Base-by-base conservation (phyloP, 2,888 invertebrate species). In the Halictus ligatus region DNA sequence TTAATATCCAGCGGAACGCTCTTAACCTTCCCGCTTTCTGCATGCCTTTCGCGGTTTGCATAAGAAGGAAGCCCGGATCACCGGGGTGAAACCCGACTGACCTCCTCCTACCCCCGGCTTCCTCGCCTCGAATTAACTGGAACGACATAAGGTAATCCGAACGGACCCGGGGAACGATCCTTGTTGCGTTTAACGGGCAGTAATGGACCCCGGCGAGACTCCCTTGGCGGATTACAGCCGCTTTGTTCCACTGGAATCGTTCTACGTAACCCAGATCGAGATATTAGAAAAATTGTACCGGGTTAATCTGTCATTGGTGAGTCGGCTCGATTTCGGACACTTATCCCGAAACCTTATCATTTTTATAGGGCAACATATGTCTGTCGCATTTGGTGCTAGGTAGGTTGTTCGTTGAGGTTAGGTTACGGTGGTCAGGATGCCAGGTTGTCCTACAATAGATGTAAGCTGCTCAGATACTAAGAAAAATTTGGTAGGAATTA, bases 1-100 rank as follows among this genome's bases (percentile, higher is more conserved):
- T 89, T 89, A 89, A 90, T 90, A 89, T 90, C 87, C 88, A 86
- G 88, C 81, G 85, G 78, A 13, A 58, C 21, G 71, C 46, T 71
- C 54, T 74, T 50, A 71, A 6, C 29, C 50, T n/a, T 40, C 25
- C n/a, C 40, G 29, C 21, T 15, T 13, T 60, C 46, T 29, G 29
- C 77, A 13, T 21, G 71, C 25, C 60, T 80, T 84, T 82, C 77
- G 81, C 64, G 77, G 80, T 86, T 86, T 84, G 67, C 78, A 71
- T 82, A 76, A 67, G 73, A 48, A 76, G 29, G 74, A 48, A 75
- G 43, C 69, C 12, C 73, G 74, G 76, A 80, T 82, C 74, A 54
- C 25, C 58, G 54, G 54, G 48, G 73, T 2, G 74, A 69, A 69
- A 60, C n/a, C 15, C 2, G 40, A n/a, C 74, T 13, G 40, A 8